Base-by-base conservation (phyloP, 2,888 invertebrate species). In the Rhamphomyia laevipes region DNA sequence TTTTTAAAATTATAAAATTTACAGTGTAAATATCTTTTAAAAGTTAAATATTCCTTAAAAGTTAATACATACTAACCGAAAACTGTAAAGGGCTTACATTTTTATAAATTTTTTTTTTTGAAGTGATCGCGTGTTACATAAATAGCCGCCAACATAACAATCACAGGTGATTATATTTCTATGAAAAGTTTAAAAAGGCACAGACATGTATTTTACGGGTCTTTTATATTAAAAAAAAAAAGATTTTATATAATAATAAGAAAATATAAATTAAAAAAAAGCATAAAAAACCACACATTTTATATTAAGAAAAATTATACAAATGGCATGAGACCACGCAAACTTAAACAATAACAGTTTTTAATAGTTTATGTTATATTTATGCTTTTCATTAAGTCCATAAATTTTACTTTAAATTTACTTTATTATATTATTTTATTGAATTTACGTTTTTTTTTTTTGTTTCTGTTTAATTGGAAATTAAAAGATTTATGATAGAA, bases 131-230 rank as follows among this genome's bases (percentile, higher is more conserved):
- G 40, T 40, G 40, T 40, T 18, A 18, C 18, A 18, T 40, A 40
- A 40, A 40, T 40, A 40, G 18, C 40, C 18, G 40, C 40, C 17
- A 40, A 40, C 40, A 40, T 40, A 40, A 40, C 40, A 40, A 40
- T 40, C 40, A 40, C 18, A 40, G 40, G 40, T 40, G 40, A 40
- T 40, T 40, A 40, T 40, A 18, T 40, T 40, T 18, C 18, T 40
- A 17, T 27, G 23, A 27, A 27, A 27, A 27, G 23, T 27, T 27
- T 27, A 27, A 27, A 27, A 27, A 27, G 23, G 23, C 23, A 27
- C 23, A 27, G 23, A 27, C 23, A 27, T 27, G 23, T 27, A 27
- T 27, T 27, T 27, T 27, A 27, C 23, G 23, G 23, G 23, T n/a
- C n/a, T 27, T 27, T 27, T 12, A 40, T 12, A 12, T 2, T 18